These are phyloP conservation scores for Dreissena polymorpha DNA, from an alignment of 1,140 invertebrate species.

Conservation along the genomic window DNA sequence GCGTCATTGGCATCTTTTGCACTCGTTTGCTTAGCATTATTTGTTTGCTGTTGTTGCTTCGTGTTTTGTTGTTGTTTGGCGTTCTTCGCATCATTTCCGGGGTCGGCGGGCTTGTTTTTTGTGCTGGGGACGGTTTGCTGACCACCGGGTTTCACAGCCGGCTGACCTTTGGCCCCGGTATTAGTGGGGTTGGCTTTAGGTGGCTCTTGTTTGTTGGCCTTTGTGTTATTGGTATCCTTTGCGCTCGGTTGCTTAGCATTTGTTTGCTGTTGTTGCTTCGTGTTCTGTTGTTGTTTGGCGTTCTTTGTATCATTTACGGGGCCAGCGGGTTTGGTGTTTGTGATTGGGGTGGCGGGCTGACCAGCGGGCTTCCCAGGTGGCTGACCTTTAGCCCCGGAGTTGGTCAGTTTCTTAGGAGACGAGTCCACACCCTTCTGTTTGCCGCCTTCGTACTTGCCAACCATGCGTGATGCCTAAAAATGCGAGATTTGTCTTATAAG, in stretches of 20 bases:
- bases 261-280: conserved; percentile 37
- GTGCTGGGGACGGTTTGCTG: conserved; percentile 5
- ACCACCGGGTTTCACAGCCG: neutral
- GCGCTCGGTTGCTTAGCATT: conserved; percentile 5
- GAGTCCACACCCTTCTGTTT: conserved; percentile 10
- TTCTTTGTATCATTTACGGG: conserved; percentile 20
- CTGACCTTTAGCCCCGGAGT: conserved; percentile 25
- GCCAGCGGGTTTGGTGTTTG: neutral
- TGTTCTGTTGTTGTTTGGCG: conserved; percentile 22
- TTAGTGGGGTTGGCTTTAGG: conserved; percentile 1
- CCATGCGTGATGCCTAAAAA: conserved; percentile 36
- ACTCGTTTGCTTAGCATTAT: conserved; percentile 20
- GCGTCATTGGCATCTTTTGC: neutral
- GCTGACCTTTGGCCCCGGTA: conserved; percentile 17
- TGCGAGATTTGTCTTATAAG: neutral
- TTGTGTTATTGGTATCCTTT: neutral
- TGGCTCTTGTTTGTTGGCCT: neutral
- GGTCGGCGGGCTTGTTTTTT: neutral
- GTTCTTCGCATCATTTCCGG: conserved; percentile 13
- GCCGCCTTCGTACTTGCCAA: conserved; percentile 27
- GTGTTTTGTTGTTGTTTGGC: conserved; percentile 22
- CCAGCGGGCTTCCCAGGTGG: neutral
- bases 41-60: conserved; percentile 33
- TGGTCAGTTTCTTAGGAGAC: conserved; percentile 17
- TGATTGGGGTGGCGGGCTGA: conserved; percentile 19